Percentiles rank a stretch among this genome's conserved stretches.
Conservation (phyloP, 2,797 vertebrate genomes). For the Atherinosoma microstoma region DNA sequence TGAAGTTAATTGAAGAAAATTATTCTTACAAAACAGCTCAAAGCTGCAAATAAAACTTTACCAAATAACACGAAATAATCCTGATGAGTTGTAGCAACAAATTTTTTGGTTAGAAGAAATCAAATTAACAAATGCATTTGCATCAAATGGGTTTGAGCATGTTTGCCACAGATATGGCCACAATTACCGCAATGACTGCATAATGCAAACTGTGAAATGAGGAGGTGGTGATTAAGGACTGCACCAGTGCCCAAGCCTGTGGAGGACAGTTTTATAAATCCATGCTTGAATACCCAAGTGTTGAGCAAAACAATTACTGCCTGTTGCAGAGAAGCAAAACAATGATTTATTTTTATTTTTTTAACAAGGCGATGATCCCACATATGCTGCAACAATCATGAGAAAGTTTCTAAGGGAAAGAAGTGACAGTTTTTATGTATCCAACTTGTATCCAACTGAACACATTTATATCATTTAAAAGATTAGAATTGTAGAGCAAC, state of each 20-base stretch:
- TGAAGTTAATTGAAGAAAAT: background rate
- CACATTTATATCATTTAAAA: background rate
- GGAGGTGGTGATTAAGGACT: slow-evolving; percentile 20
- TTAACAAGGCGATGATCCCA: background rate
- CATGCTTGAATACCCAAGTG: slow-evolving; percentile 5
- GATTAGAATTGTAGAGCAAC: background rate
- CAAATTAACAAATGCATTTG: slow-evolving; percentile 11
- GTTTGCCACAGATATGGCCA: background rate
- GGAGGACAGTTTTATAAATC: slow-evolving; percentile 20
- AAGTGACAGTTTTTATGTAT: background rate
- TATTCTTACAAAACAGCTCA: background rate
- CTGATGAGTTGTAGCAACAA: background rate
- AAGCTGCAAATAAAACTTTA: background rate
- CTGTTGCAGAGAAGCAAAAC: background rate
- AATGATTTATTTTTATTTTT: too few species aligned
- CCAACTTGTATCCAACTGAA: background rate
- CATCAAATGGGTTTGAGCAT: slow-evolving; percentile 15
- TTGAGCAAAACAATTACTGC: background rate
- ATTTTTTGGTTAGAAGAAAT: slow-evolving; percentile 15
- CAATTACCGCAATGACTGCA: background rate
- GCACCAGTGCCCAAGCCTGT: slow-evolving; percentile 9
- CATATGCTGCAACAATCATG: background rate
- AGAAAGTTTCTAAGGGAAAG: background rate
- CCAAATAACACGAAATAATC: slow-evolving; percentile 2
- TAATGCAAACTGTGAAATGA: slow-evolving; percentile 21